Conservation (phyloP, 2,888 invertebrate species). For the Hedychridium roseum region DNA sequence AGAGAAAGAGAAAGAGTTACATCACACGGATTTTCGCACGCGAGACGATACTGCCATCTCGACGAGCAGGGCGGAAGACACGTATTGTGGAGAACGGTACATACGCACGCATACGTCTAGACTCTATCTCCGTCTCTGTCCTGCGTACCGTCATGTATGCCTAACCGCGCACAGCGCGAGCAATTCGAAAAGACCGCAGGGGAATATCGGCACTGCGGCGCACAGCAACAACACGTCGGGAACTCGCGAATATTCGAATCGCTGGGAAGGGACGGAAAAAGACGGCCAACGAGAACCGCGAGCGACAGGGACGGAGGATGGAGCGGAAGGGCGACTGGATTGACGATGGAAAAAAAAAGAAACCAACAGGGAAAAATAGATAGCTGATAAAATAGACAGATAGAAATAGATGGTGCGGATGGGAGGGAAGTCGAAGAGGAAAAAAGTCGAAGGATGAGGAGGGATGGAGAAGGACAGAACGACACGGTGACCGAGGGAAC, state of each 20-base stretch:
- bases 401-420: constrained; percentile 9
- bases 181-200: constrained; percentile 18
- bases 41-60: constrained; percentile 21
- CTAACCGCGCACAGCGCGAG: too few relatives aligned
- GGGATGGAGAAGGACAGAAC: background rate
- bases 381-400: constrained; percentile 8
- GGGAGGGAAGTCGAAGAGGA: constrained; percentile 13
- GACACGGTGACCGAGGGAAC: constrained; percentile 3
- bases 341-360: constrained; percentile 2
- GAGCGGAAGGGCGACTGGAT: background rate
- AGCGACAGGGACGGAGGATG: constrained; percentile 6
- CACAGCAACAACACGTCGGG: constrained; percentile 39
- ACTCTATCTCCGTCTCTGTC: too few relatives aligned
- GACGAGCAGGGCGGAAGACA: constrained; percentile 11
- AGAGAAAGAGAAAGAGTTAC: constrained; percentile 35
- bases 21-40: constrained; percentile 32
- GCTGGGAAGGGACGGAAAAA: constrained; percentile 18
- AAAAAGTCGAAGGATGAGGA: background rate
- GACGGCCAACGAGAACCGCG: constrained; percentile 6
- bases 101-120: too few relatives aligned
- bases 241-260: constrained; percentile 29
- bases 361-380: background rate
- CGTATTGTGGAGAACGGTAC: constrained; percentile 14
- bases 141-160: too few relatives aligned
- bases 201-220: constrained; percentile 25